Conservation (phyloP, 37 sponge, comb jelly and placozoan genomes). For the Beroe ovata region DNA sequence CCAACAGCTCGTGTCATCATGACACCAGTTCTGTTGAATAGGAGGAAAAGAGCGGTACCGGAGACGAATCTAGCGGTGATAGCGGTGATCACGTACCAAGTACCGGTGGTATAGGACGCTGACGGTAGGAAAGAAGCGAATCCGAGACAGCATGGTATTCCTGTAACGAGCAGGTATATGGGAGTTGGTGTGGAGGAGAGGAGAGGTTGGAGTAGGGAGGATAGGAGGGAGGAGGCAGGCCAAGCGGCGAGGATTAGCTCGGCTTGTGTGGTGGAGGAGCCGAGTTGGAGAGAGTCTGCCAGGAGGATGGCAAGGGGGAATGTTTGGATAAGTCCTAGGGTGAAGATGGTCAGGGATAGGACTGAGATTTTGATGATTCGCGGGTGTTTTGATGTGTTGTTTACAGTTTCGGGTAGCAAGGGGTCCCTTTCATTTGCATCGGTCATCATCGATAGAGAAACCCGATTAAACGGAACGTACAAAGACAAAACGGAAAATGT, state of each 20-base stretch:
- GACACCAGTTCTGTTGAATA: neutral
- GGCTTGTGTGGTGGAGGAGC: neutral
- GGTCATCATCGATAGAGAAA: too few relatives aligned
- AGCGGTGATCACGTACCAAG: neutral
- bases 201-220: neutral
- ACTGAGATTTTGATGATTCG: too few relatives aligned
- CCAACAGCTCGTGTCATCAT: neutral
- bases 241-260: neutral
- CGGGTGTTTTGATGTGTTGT: too few relatives aligned
- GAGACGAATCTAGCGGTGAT: neutral
- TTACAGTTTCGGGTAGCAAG: too few relatives aligned
- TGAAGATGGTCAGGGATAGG: neutral
- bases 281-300: constrained; percentile 3
- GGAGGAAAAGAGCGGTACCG: constrained; percentile 13
- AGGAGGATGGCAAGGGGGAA: constrained; percentile 13
- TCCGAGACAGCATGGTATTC: neutral
- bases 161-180: neutral
- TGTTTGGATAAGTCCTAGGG: neutral
- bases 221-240: neutral
- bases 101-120: neutral
- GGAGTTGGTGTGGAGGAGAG: neutral
- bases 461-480: too few relatives aligned
- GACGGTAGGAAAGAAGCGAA: neutral
- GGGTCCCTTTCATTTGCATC: too few relatives aligned
- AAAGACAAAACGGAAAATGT: too few relatives aligned